These are phyloP conservation scores for Tauraco erythrolophus DNA, from an alignment of 2,113 vertebrate genomes.

Conservation along the genomic window DNA sequence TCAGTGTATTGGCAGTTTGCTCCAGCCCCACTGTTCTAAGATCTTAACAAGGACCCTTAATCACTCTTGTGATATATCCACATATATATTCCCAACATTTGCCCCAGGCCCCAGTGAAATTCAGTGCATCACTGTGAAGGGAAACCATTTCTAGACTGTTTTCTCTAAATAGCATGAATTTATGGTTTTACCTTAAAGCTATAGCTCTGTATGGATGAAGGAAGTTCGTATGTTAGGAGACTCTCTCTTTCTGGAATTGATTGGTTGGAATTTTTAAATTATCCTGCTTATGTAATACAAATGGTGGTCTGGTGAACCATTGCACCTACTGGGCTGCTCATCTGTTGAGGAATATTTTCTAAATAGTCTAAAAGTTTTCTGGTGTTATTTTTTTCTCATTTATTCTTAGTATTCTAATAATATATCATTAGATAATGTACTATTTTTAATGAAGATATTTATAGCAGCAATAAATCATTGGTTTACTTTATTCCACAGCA, in stretches of 20 bases:
- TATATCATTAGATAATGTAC: not conserved
- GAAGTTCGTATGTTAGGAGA: not conserved
- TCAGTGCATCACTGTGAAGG: not conserved
- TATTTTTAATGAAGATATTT: not conserved
- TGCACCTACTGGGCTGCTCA: not conserved
- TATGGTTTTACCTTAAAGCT: not conserved
- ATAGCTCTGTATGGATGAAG: not conserved
- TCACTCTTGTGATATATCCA: not conserved
- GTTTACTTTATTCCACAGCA: not conserved
- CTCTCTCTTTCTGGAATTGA: not conserved
- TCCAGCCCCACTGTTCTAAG: not conserved
- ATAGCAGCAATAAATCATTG: not conserved
- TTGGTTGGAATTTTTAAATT: not conserved
- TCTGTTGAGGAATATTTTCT: too few species aligned
- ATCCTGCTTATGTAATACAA: not conserved
- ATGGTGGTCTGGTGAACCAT: not conserved
- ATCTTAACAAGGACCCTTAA: not conserved
- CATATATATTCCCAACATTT: fast-evolving
- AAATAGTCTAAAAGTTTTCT: not conserved
- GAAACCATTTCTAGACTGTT: not conserved
- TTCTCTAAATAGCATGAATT: not conserved
- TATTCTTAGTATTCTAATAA: not conserved
- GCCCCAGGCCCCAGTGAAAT: not conserved
- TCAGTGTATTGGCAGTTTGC: not conserved
- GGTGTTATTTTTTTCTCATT: not conserved